These are phyloP conservation scores for Chelonoidis abingdonii DNA, from an alignment of 2,113 vertebrate species.

Conservation along the genomic window DNA sequence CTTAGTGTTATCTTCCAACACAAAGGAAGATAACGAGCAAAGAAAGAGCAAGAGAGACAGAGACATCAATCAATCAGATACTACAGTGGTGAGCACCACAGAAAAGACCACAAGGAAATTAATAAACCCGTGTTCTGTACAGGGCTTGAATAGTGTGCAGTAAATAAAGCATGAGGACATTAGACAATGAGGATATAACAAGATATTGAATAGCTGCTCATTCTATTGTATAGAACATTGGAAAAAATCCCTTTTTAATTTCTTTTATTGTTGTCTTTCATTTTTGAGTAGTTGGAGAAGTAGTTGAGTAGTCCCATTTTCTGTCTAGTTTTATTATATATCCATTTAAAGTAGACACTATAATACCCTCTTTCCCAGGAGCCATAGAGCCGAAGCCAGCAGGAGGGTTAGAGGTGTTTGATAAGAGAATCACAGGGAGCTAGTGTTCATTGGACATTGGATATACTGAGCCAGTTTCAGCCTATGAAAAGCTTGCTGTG, in stretches of 20 bases:
- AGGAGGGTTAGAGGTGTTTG: background rate
- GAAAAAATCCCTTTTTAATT: background rate
- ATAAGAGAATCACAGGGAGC: background rate
- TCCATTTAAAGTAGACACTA: background rate
- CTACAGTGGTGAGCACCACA: background rate
- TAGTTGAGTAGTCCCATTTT: background rate
- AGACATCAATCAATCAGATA: background rate
- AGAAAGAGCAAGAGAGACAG: background rate
- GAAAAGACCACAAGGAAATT: background rate
- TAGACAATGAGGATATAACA: accelerated
- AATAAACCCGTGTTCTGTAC: background rate
- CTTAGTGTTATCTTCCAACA: background rate
- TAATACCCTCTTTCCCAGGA: background rate
- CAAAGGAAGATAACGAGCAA: background rate
- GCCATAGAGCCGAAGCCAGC: background rate
- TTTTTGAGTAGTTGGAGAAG: background rate
- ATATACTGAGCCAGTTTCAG: background rate
- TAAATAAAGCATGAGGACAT: background rate
- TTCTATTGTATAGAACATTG: background rate
- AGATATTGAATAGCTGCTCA: background rate
- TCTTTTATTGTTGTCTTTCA: background rate
- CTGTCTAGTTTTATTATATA: background rate
- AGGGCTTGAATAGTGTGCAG: background rate
- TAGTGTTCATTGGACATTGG: background rate
- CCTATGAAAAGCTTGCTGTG: background rate